Evolutionary conservation across 2,797 vertebrate genomes (phyloP), one percentile per base, ranked within the genome.

Genomic region (Catamblyrhynchus diadema): DNA sequence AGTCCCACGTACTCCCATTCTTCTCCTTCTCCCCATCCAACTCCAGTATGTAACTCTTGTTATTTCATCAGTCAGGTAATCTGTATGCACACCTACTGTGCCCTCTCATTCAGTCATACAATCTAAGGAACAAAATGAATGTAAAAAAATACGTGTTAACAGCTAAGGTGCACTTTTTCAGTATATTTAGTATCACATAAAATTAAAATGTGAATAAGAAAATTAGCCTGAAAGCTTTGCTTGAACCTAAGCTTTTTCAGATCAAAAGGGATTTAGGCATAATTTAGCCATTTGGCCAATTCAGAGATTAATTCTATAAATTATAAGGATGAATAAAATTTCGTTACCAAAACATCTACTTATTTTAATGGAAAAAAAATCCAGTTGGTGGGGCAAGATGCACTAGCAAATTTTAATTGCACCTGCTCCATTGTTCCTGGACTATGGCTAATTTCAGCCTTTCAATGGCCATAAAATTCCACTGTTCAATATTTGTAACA

Each of bases 241-340:
- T 90, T 56, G 67, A 77, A 64, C 65, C 8, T 2, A 2, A 90
- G 33, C 24, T 87, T 90, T 67, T 62, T 96, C 37, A 61, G 59
- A 86, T 91, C 35, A 91, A 53, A 95, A 62, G n/a, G 20, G 66
- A 93, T 86, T 82, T 14, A 86, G 47, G 71, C 37, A 91, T 53
- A 95, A 93, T 87, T 90, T 70, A 93, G 18, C 41, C 42, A 44
- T 44, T 66, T 84, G 67, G 47, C 16, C 94, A 79, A 81, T 81
- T 60, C 28, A 61, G 28, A 62, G 50, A 69, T 30, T 24, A 87
- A 88, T 60, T 92, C 79, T 56, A 61, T 82, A 94, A 86, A 86
- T 79, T 35, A 50, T 56, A 93, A 74, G 62, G 32, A 67, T 37
- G 0, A 93, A 62, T 77, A 91, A 80, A 65, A 77, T 81, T 90